These are phyloP conservation scores for Eidolon helvum DNA, from an alignment of 2,113 vertebrate genomes.

Conservation along the genomic window DNA sequence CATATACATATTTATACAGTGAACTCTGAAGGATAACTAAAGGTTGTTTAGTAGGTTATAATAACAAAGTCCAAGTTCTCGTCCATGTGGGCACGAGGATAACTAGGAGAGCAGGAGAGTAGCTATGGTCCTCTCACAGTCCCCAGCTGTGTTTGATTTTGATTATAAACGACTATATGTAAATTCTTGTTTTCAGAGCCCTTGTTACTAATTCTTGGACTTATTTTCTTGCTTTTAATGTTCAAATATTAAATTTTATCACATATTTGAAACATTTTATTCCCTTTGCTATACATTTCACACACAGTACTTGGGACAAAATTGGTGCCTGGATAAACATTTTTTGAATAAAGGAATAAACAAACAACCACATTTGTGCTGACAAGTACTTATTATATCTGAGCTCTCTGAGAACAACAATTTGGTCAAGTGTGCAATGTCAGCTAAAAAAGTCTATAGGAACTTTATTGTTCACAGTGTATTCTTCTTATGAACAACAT, in stretches of 20 bases:
- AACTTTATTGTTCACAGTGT: not conserved
- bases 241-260: not conserved
- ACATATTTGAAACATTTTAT: not conserved
- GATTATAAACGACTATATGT: not conserved
- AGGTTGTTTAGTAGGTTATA: not conserved
- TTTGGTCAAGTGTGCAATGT: not conserved
- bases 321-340: not conserved
- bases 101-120: not conserved
- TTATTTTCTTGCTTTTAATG: not conserved
- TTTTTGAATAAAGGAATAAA: not conserved
- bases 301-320: not conserved
- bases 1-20: not conserved
- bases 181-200: not conserved
- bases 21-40: not conserved
- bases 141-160: not conserved
- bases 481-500: not conserved
- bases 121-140: not conserved
- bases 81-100: not conserved
- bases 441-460: not conserved
- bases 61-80: not conserved
- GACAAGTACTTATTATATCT: not conserved
- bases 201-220: not conserved
- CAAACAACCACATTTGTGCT: not conserved
- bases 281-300: not conserved
- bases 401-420: not conserved